These are phyloP conservation scores for Hormaphis cornu DNA, from an alignment of 1,140 invertebrate genomes.

Conservation along the genomic window DNA sequence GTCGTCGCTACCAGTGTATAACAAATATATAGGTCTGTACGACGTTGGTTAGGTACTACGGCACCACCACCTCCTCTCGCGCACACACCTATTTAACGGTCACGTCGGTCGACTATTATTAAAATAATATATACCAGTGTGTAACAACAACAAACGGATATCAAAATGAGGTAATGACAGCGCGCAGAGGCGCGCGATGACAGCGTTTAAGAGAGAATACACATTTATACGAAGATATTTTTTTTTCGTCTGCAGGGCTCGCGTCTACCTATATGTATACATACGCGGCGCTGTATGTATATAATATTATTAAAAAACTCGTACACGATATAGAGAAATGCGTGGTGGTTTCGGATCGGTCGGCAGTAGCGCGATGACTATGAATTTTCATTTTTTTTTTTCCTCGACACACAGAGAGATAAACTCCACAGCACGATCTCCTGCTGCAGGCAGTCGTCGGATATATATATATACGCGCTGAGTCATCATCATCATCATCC, in stretches of 20 bases:
- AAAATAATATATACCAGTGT: no score
- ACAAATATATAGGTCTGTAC: no score
- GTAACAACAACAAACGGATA: not conserved
- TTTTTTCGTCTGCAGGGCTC: not conserved
- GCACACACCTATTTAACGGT: no score
- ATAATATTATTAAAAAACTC: not conserved
- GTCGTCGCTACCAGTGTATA: no score
- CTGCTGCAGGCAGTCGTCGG: constrained; percentile 16
- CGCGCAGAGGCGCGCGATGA: constrained; percentile 1
- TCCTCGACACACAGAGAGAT: constrained; percentile 22
- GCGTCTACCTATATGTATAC: not conserved
- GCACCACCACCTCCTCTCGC: no score
- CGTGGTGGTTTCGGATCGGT: constrained; percentile 4
- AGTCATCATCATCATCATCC: constrained; percentile 3
- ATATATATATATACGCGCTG: constrained; percentile 9
- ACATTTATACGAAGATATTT: no score
- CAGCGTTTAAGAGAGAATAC: constrained; percentile 29
- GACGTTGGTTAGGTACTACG: no score
- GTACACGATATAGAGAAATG: constrained; percentile 1
- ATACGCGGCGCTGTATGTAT: not conserved
- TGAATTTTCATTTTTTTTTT: constrained; percentile 15
- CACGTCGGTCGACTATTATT: no score
- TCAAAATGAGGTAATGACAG: constrained; percentile 25
- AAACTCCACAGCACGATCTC: constrained; percentile 32
- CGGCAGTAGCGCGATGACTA: constrained; percentile 31